Evolutionary conservation across 2,888 invertebrate genomes (phyloP), one percentile per base, ranked within the genome.

Genomic region (Meteorus colon): DNA sequence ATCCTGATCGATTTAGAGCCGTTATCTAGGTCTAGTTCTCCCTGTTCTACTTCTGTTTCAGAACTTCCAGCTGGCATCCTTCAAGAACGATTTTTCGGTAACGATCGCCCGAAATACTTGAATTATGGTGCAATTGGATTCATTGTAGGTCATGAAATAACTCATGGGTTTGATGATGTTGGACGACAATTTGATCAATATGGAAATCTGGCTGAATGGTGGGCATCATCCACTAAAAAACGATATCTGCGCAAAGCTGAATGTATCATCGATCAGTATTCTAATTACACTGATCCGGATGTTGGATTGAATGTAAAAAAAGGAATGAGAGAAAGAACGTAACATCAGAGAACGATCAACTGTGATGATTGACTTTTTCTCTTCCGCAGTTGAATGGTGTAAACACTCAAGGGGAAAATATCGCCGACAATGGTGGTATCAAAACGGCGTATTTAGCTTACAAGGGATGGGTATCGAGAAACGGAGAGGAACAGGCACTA

Each of bases 21-120:
- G 60, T 59, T 34, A 55, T 45, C 2, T 41, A 1, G 0, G 97
- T 89, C 95, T 97, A 95, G 97, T 97, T 89, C 97, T 95, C 83
- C 97, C 96, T 29, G 8, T 34, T 96, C 96, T 3, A 96, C 97
- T 79, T 97, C 97, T 3, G 96, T 95, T 85, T 63, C 90, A 98
- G 97, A 97, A 90, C 97, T 97, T 90, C 97, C 97, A 0, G 97
- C 97, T 82, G 97, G 97, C 79, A 97, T 97, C 79, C 91, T 98
- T 1, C 97, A 97, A 92, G 97, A 97, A 2, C 94, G 95, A 1
- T 97, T 97, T 92, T 98, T 97, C 91, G 95, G 94, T 74, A 95
- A 96, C 72, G 94, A 95, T 66, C 94, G 97, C 27, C 97, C 97
- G 0, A 94, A 94, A 81, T 98, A 97, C 89, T 95, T 97, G 95